A percentile compares a stretch with the other conserved stretches of the same genome.
Conservation (phyloP, 2,113 vertebrate species). For the Heloderma charlesbogerti region DNA sequence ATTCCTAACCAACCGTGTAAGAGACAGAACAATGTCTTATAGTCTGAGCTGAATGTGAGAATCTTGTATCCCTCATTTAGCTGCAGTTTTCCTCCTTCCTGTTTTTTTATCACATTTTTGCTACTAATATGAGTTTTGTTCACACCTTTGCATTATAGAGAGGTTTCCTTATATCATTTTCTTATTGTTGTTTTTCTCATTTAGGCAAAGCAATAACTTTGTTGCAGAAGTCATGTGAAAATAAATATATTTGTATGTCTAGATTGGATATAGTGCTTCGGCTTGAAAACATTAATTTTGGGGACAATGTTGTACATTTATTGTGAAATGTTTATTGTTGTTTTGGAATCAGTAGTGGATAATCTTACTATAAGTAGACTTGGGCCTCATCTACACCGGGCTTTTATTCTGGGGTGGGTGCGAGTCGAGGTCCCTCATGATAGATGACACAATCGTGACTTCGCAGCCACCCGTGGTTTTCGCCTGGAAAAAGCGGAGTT, state of each 20-base stretch:
- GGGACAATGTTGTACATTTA: neutral
- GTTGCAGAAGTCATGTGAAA: constrained; percentile 24
- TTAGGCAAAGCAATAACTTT: constrained; percentile 28
- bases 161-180: neutral
- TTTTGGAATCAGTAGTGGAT: constrained; percentile 22
- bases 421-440: too few species aligned
- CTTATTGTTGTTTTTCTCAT: constrained; percentile 34
- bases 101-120: neutral
- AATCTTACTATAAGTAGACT: constrained; percentile 5
- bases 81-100: constrained; percentile 31
- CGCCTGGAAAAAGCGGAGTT: too few species aligned
- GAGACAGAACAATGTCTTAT: constrained; percentile 60
- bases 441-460: too few species aligned
- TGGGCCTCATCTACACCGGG: too few species aligned
- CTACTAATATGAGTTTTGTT: constrained; percentile 44
- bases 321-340: constrained; percentile 26
- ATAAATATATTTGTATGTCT: neutral
- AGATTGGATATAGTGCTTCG: neutral
- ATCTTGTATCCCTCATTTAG: constrained; percentile 30
- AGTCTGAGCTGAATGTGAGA: constrained; percentile 49
- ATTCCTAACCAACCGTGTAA: constrained; percentile 66
- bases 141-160: constrained; percentile 12
- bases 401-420: too few species aligned
- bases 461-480: too few species aligned
- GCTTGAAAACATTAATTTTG: neutral